Conservation (phyloP, 2,888 invertebrate genomes). For the Drosophila leonis region DNA sequence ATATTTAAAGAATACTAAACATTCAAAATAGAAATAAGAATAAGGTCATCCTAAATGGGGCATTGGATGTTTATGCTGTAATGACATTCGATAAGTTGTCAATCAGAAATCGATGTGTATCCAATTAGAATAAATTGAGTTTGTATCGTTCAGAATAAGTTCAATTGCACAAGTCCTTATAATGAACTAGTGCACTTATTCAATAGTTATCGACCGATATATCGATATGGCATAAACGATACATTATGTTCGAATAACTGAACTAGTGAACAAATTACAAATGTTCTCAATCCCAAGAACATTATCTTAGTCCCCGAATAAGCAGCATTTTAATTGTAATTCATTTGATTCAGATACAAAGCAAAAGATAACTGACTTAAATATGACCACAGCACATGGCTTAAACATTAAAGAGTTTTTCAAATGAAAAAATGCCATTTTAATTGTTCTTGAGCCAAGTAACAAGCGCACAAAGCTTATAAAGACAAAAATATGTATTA, state of each 20-base stretch:
- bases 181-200: neutral
- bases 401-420: constrained; percentile 14
- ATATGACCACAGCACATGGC: neutral
- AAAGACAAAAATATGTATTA: constrained; percentile 54
- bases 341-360: neutral
- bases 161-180: neutral
- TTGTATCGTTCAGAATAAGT: no score
- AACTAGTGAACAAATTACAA: neutral
- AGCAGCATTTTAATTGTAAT: neutral
- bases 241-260: neutral
- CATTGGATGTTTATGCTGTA: neutral
- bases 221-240: neutral
- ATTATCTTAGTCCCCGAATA: no score
- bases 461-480: constrained; percentile 43
- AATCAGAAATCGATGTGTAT: neutral
- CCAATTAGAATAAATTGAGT: neutral
- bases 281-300: neutral
- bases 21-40: neutral
- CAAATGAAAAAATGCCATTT: constrained; percentile 55
- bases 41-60: neutral
- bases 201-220: neutral
- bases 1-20: neutral
- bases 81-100: neutral
- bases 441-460: constrained; percentile 57
- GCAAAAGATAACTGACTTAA: constrained; percentile 3